phyloP scores from a whole-genome alignment of 2,113 vertebrate genomes.

The Colistium nudipinnis region DNA sequence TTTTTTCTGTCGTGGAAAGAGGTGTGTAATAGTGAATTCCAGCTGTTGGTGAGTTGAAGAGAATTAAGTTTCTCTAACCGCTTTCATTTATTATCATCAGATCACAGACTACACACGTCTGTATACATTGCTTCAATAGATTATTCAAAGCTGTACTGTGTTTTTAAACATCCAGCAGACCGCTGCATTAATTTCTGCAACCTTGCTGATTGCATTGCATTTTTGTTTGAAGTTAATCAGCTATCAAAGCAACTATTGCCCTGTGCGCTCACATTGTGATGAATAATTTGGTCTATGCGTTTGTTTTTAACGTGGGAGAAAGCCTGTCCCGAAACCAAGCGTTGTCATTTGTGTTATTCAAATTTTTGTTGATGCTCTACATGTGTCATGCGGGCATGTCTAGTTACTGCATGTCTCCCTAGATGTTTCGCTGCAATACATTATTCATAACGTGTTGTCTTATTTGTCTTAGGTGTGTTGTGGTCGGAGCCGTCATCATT shows the following conservation, averaged over 20 bases:
- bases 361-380: neutral
- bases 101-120: conserved; percentile 7
- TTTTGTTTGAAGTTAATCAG: conserved; percentile 28
- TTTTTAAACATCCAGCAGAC: conserved; percentile 22
- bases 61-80: neutral
- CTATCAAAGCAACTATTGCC: conserved; percentile 38
- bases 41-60: neutral
- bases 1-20: neutral
- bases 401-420: neutral
- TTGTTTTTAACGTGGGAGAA: conserved; percentile 40
- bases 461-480: conserved; percentile 64
- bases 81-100: conserved; percentile 8
- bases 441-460: neutral
- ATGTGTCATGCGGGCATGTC: neutral
- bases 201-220: conserved; percentile 36
- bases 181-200: conserved; percentile 4
- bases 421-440: neutral
- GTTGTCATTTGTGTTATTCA: neutral
- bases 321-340: neutral
- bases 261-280: conserved; percentile 3
- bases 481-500: conserved; percentile 94
- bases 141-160: conserved; percentile 8
- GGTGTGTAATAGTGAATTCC: neutral
- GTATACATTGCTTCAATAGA: conserved; percentile 14
- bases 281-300: conserved; percentile 8